Evolutionary conservation across 2,113 vertebrate species (phyloP), one percentile per base, ranked within the genome.

Genomic region (Chaetura pelagica): DNA sequence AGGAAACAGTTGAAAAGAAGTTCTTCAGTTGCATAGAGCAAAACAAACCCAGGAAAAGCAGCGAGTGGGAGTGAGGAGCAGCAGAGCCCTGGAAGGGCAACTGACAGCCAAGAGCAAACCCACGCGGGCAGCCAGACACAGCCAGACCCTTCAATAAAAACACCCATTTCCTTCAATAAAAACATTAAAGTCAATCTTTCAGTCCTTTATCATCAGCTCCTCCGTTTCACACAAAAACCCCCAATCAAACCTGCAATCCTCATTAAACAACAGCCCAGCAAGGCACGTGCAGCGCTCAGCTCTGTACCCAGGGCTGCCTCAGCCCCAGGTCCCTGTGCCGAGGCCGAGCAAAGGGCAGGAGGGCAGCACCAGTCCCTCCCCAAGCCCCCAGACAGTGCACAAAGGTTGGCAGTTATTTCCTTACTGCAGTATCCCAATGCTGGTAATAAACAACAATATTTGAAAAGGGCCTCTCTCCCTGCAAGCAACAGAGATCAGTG

Each of bases 21-120:
- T 87, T 93, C 86, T 86, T 68, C 4, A 75, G 67, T 38, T 69
- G 82, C 88, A 51, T 2, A 7, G 11, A 49, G 87, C 51, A 81
- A 93, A 94, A 92, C 49, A 74, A 93, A 38, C 55, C 87, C 96
- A 95, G 89, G 34, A 94, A 91, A 82, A 91, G 87, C 80, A 32
- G 46, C 0, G 34, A 90, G 95, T 74, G 83, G 95, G 96, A 95
- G 94, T 22, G 67, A 86, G 79, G 67, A 94, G 91, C 89, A 38
- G 80, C 94, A 69, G 76, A 4, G 7, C 21, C 90, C 40, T 63
- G 88, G 68, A 18, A 32, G 77, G 59, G 92, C 1, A 15, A 76
- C 6, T 20, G 61, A 21, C 6, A 1, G 54, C 42, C 14, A 2
- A 54, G 23, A 91, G 42, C 75, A 71, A 75, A 67, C 34, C 64